Evolutionary conservation across 1,140 invertebrate species (phyloP).

Genomic region (Drosophila repletoides): DNA sequence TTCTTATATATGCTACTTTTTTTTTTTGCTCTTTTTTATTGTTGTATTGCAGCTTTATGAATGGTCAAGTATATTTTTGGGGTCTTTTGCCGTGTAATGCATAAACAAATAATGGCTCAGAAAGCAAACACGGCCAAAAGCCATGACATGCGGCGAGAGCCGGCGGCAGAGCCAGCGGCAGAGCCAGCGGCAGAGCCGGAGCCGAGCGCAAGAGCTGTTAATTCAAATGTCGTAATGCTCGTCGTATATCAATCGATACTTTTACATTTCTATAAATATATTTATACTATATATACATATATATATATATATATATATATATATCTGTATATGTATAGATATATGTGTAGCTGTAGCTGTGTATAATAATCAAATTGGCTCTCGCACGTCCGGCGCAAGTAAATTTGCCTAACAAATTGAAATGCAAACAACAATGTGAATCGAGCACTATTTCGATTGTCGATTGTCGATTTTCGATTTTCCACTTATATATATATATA

Average conservation of each 20-base stretch:
- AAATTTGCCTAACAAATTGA: conserved; percentile 47
- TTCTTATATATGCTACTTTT: too few relatives aligned
- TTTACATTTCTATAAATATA: conserved; percentile 1
- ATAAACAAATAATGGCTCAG: conserved; percentile 52
- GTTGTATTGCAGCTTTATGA: conserved; percentile 47
- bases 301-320: neutral
- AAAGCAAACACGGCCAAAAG: conserved; percentile 27
- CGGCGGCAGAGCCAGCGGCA: too few relatives aligned
- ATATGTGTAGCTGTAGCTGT: neutral
- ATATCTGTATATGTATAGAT: neutral
- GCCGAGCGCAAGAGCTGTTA: conserved; percentile 7
- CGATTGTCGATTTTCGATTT: neutral
- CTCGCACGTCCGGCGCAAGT: conserved; percentile 19
- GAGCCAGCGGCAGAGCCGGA: too few relatives aligned
- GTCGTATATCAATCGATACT: conserved; percentile 36
- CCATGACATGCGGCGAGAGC: too few relatives aligned
- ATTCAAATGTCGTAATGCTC: conserved; percentile 39
- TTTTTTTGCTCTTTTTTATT: conserved; percentile 23
- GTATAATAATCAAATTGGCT: conserved; percentile 15
- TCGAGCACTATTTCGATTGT: conserved; percentile 20
- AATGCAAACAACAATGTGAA: conserved; percentile 39
- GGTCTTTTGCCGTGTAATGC: conserved; percentile 58
- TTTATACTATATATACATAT: neutral
- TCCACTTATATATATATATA: too few relatives aligned
- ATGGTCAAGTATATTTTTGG: conserved; percentile 57